Percentiles rank a stretch among this genome's conserved stretches.
Conservation (phyloP, 2,113 vertebrate species). For the Regulus satrapa region DNA sequence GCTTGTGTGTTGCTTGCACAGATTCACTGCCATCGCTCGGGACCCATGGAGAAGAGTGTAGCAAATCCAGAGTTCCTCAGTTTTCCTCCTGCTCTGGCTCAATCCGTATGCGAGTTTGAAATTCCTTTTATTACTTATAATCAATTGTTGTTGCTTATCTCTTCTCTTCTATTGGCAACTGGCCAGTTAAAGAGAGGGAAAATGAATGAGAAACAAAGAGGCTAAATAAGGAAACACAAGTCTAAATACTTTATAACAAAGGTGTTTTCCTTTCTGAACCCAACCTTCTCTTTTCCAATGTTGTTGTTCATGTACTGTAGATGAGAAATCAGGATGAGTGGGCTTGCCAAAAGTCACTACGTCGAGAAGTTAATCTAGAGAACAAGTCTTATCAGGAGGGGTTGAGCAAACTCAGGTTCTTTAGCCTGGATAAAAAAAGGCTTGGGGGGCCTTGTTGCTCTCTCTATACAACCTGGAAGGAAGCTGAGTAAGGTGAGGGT, state of each 20-base stretch:
- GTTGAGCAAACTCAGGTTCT: background rate
- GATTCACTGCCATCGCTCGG: background rate
- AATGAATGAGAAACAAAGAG: background rate
- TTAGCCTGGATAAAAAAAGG: background rate
- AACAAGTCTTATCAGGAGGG: background rate
- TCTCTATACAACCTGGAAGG: background rate
- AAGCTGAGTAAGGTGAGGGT: background rate
- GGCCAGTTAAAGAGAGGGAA: slow-evolving; percentile 1
- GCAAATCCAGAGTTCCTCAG: background rate
- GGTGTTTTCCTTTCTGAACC: background rate
- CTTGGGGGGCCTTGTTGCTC: background rate
- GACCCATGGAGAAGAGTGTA: background rate
- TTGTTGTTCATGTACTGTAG: background rate
- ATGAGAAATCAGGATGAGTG: background rate
- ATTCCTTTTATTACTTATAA: background rate
- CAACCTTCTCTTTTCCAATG: background rate
- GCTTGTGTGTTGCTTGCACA: background rate
- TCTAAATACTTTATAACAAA: background rate
- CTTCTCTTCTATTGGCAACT: slow-evolving; percentile 21
- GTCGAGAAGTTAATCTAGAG: background rate
- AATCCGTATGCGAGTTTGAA: slow-evolving; percentile 20
- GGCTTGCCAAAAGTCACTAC: background rate
- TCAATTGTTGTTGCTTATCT: slow-evolving; percentile 52
- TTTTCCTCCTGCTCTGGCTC: background rate
- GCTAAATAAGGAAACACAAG: background rate